Evolutionary conservation across 2,888 invertebrate genomes (phyloP).

Genomic region (Phorcus lineatus): DNA sequence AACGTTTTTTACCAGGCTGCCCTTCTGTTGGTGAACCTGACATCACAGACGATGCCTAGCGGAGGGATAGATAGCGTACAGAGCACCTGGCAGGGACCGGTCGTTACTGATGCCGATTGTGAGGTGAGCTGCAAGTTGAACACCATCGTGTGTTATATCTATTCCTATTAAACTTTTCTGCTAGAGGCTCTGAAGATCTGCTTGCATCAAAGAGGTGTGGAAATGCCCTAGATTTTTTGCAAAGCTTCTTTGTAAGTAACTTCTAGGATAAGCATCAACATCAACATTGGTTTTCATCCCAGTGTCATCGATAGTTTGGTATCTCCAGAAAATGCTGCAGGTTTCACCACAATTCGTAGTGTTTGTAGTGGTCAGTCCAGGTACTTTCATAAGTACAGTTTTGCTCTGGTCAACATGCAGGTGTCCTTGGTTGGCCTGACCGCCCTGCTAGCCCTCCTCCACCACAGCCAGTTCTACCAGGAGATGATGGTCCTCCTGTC

Average conservation of each 20-base stretch:
- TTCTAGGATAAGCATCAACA: too few relatives aligned
- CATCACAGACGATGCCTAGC: slow-evolving; percentile 68
- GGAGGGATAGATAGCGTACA: slow-evolving; percentile 55
- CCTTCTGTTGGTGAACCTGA: slow-evolving; percentile 69
- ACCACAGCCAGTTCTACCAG: slow-evolving; percentile 71
- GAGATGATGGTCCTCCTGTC: slow-evolving; percentile 63
- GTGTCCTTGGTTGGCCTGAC: slow-evolving; percentile 69
- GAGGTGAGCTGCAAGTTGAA: slow-evolving; percentile 49
- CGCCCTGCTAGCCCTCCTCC: slow-evolving; percentile 68
- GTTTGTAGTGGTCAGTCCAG: too few relatives aligned
- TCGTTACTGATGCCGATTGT: slow-evolving; percentile 69
- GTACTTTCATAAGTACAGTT: too few relatives aligned
- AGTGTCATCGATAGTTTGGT: too few relatives aligned
- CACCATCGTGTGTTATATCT: neutral
- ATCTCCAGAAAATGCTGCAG: too few relatives aligned
- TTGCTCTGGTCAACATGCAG: slow-evolving; percentile 36
- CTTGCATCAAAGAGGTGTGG: too few relatives aligned
- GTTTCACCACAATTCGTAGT: too few relatives aligned
- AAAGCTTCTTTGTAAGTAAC: too few relatives aligned
- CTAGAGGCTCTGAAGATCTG: too few relatives aligned
- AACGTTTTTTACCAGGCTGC: slow-evolving; percentile 63
- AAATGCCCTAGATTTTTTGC: too few relatives aligned
- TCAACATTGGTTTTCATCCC: too few relatives aligned
- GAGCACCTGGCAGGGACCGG: slow-evolving; percentile 68
- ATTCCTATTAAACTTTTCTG: too few relatives aligned